Percentiles rank a stretch among this genome's conserved stretches.
Evolutionary conservation across 1,140 invertebrate species (phyloP).

Genomic region (Steinernema feltiae): DNA sequence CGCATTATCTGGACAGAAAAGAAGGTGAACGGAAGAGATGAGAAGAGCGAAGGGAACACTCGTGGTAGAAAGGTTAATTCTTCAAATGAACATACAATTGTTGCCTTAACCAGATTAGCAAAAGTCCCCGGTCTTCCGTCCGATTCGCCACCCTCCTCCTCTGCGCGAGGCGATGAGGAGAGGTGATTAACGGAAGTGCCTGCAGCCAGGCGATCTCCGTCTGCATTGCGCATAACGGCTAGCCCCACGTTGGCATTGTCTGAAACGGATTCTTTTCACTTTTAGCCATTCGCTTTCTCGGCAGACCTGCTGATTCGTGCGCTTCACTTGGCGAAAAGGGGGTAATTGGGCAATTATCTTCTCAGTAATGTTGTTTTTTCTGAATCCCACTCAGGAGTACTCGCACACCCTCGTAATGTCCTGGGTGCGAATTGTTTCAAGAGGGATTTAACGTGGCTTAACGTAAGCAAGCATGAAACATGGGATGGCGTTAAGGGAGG

Average conservation of each 20-base stretch:
- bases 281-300: neutral
- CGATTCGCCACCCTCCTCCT: slow-evolving; percentile 5
- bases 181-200: slow-evolving; percentile 10
- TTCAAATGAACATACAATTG: slow-evolving; percentile 2
- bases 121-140: slow-evolving; percentile 1
- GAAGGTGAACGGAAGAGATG: neutral
- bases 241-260: slow-evolving; percentile 12
- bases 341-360: neutral
- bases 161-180: neutral
- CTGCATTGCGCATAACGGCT: slow-evolving; percentile 5
- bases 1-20: neutral
- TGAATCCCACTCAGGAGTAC: too few species aligned
- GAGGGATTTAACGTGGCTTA: too few species aligned
- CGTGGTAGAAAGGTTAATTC: neutral
- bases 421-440: too few species aligned
- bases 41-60: neutral
- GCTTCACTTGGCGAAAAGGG: too few species aligned
- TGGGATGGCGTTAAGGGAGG: neutral
- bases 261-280: neutral
- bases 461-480: too few species aligned
- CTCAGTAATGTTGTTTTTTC: too few species aligned
- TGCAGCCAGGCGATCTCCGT: neutral
- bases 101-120: slow-evolving; percentile 12
- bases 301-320: neutral
- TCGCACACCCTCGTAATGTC: too few species aligned